A percentile compares a stretch with the other conserved stretches of the same genome.
phyloP scores from a whole-genome alignment of 2,888 invertebrate species.

The Netelia fuscicornis region DNA sequence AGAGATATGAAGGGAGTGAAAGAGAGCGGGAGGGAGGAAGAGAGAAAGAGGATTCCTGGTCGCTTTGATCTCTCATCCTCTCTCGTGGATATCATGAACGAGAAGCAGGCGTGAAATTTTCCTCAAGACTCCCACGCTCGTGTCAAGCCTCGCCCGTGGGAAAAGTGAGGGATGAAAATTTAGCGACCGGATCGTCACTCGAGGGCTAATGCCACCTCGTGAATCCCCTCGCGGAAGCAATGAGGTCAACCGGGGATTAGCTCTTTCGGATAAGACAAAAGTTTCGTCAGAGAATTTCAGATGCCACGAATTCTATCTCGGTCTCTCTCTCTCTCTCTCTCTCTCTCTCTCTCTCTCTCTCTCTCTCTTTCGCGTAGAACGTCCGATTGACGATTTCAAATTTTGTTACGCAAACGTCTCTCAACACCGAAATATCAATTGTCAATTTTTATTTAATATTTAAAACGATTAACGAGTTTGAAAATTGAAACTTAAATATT shows the following conservation, averaged over 20 bases:
- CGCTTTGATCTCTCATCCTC: background rate
- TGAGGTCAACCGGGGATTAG: slow-evolving; percentile 11
- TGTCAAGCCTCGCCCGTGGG: slow-evolving; percentile 10
- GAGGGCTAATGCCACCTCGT: background rate
- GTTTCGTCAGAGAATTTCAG: slow-evolving; percentile 6
- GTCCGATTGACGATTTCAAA: background rate
- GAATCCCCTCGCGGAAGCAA: slow-evolving; percentile 9
- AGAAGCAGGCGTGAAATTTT: slow-evolving; percentile 22
- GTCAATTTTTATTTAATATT: no score
- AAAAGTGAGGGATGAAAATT: slow-evolving; percentile 10
- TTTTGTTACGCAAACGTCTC: background rate
- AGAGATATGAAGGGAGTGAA: no score
- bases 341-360: no score
- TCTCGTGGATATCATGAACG: background rate
- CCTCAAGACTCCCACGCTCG: background rate
- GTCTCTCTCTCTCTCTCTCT: no score
- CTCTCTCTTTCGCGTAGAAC: no score
- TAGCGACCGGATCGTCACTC: slow-evolving; percentile 21
- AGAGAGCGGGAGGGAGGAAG: no score
- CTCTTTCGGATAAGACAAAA: slow-evolving; percentile 27
- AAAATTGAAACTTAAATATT: no score
- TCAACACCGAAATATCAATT: no score
- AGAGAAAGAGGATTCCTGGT: background rate
- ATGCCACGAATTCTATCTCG: slow-evolving; percentile 1
- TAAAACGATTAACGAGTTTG: no score